Conservation (phyloP, 2,888 invertebrate species). For the Lepas anatifera region DNA sequence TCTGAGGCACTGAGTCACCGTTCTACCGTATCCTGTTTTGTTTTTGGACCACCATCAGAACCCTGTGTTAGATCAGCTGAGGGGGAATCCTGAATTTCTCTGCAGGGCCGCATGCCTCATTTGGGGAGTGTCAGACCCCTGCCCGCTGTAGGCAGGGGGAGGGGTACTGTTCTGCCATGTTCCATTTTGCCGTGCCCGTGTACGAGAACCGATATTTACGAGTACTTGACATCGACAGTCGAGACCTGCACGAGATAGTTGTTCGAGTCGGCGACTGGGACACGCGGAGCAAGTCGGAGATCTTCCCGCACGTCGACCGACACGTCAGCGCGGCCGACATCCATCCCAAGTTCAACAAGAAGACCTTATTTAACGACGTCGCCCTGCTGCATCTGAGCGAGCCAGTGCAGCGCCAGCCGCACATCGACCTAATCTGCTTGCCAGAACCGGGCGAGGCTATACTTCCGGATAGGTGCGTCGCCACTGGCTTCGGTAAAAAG, state of each 20-base stretch:
- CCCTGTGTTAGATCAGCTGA: too few species aligned
- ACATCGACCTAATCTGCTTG: constrained; percentile 57
- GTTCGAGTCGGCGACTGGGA: constrained; percentile 73
- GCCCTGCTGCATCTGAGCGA: constrained; percentile 52
- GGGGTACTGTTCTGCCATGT: too few species aligned
- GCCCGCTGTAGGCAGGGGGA: too few species aligned
- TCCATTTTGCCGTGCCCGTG: too few species aligned
- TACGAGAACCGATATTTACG: too few species aligned
- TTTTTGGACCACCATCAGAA: too few species aligned
- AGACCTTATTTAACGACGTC: constrained; percentile 45
- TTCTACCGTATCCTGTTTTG: too few species aligned
- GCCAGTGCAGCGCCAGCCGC: constrained; percentile 49
- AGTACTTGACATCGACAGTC: too few species aligned
- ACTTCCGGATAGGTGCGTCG: constrained; percentile 46
- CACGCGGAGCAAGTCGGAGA: constrained; percentile 56
- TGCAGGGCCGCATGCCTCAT: constrained; percentile 45
- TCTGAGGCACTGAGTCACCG: too few species aligned
- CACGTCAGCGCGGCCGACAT: constrained; percentile 36
- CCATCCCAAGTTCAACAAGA: constrained; percentile 26
- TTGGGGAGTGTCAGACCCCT: too few species aligned
- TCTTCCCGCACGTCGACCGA: constrained; percentile 55
- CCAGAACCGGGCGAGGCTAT: constrained; percentile 44
- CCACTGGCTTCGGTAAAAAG: constrained; percentile 64
- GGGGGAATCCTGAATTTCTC: constrained; percentile 52
- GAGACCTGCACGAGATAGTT: constrained; percentile 33